Base-by-base conservation (phyloP, 2,888 invertebrate species). In the Torymus tubicola region DNA sequence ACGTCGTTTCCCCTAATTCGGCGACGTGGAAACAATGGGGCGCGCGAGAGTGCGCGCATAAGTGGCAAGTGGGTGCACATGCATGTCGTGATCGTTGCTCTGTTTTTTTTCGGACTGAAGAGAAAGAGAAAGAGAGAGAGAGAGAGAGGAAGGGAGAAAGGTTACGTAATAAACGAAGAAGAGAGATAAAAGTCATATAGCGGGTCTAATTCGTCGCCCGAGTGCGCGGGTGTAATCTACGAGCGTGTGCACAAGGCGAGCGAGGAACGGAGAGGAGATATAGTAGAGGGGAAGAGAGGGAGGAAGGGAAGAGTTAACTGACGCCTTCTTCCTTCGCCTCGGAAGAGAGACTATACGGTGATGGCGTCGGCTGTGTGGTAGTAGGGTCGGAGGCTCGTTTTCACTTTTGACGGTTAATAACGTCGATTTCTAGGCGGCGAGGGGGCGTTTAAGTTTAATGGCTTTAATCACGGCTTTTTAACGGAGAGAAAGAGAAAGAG, bases 181-280 rank as follows among this genome's bases (percentile, higher is more conserved):
- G 42, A 42, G 42, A 31, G 68, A 76, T 76, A 60, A 76, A 68
- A 68, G 53, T 61, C 61, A 76, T 76, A 61, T 76, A 61, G 18
- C n/a, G 42, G 42, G 24, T 18, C 75, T 69, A 76, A 76, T 76
- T 76, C 75, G 61, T 65, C 75, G 18, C 61, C 21, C 42, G 14
- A 50, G 60, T 24, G 21, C 58, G 53, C 12, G 65, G 14, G 42
- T 42, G 42, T 63, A 58, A 74, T 74, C 63, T 65, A 65, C 31
- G 65, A 61, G 60, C 21, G 21, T 21, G 21, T 21, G 52, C 14
- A 64, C 14, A 64, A 73, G 63, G 21, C 21, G 21, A 16, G 21
- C 18, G 60, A 61, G 16, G 61, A 18, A 42, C 5, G 8, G 42
- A 8, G 42, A 42, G 42, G 31, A 64, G 55, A 63, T 53, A 64